Conservation (phyloP, 2,797 vertebrate genomes). For the Meda fulgida region DNA sequence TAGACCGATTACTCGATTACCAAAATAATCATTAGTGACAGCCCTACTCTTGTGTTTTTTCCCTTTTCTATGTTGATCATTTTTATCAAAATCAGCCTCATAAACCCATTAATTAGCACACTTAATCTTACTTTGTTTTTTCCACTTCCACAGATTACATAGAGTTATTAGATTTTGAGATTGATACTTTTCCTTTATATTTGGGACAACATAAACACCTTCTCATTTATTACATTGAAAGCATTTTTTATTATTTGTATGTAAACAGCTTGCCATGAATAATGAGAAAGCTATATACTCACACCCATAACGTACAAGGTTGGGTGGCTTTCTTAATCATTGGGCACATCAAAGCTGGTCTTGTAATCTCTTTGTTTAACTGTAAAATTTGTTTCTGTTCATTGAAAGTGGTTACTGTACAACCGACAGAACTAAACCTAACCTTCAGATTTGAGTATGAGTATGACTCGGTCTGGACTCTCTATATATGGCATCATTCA, state of each 20-base stretch:
- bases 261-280: slow-evolving; percentile 34
- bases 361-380: slow-evolving; percentile 19
- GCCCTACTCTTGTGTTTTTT: background rate
- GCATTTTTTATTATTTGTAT: slow-evolving; percentile 9
- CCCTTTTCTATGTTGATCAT: background rate
- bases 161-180: background rate
- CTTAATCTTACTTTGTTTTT: background rate
- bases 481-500: slow-evolving; percentile 33
- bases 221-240: slow-evolving; percentile 2
- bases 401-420: background rate
- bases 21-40: too few species aligned
- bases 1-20: too few species aligned
- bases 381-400: background rate
- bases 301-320: slow-evolving; percentile 18
- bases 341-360: slow-evolving; percentile 20
- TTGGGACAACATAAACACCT: slow-evolving; percentile 3
- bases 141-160: background rate
- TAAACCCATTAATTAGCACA: background rate
- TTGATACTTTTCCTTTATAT: background rate
- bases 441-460: slow-evolving; percentile 21
- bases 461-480: background rate
- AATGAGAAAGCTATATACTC: slow-evolving; percentile 15
- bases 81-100: background rate
- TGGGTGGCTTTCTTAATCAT: slow-evolving; percentile 33
- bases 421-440: background rate